Conservation (phyloP, 1,140 invertebrate genomes). For the Sminthurinus signatus region DNA sequence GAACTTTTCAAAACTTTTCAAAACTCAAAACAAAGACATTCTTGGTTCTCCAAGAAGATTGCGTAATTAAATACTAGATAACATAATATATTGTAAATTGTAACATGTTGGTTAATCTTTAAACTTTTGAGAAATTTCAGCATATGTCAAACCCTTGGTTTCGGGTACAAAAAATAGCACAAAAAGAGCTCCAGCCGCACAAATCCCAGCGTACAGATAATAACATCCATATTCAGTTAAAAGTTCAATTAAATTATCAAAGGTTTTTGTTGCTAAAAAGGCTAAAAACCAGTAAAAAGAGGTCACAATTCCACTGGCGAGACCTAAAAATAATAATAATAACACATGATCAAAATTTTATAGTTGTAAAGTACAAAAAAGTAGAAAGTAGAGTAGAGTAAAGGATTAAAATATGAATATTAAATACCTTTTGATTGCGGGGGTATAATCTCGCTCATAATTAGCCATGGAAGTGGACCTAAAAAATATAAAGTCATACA, state of each 20-base stretch:
- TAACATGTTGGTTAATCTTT: conserved; percentile 39
- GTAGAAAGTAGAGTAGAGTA: neutral
- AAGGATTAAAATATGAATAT: neutral
- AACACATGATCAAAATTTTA: neutral
- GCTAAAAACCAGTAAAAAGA: conserved; percentile 50
- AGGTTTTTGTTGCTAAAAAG: conserved; percentile 52
- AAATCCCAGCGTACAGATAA: conserved; percentile 52
- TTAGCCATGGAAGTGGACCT: conserved; percentile 64
- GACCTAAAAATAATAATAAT: conserved; percentile 3
- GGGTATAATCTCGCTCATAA: conserved; percentile 49
- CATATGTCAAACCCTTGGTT: conserved; percentile 49
- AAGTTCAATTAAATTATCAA: conserved; percentile 42
- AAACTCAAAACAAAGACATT: no score
- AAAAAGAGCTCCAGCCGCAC: conserved; percentile 46
- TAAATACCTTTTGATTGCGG: conserved; percentile 27
- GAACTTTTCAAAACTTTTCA: no score
- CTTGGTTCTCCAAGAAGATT: no score
- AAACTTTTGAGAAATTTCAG: conserved; percentile 45
- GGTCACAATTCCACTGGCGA: conserved; percentile 44
- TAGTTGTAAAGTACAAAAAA: neutral
- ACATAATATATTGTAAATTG: no score
- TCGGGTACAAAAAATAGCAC: conserved; percentile 49
- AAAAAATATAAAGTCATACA: no score
- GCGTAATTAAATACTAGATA: no score
- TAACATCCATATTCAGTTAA: conserved; percentile 42